phyloP scores from a whole-genome alignment of 2,113 vertebrate species.

The Cebus imitator region DNA sequence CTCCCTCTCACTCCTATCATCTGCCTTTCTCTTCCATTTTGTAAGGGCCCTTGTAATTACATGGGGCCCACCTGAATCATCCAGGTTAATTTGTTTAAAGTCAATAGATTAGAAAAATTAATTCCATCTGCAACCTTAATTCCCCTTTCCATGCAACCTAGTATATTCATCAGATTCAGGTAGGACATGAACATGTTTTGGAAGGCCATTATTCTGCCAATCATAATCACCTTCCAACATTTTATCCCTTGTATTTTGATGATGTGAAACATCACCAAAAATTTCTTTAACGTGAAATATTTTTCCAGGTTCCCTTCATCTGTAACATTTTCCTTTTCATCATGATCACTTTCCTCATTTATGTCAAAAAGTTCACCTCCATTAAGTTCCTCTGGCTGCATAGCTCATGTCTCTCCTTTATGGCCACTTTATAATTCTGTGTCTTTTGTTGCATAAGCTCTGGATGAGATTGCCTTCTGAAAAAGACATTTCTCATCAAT shows the following conservation, averaged over 20 bases:
- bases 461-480: not conserved
- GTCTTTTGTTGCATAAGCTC: not conserved
- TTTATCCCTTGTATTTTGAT: not conserved
- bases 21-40: not conserved
- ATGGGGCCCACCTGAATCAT: not conserved
- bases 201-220: not conserved
- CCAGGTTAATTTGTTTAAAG: not conserved
- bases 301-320: not conserved
- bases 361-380: not conserved
- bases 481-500: not conserved
- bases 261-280: not conserved
- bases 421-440: not conserved
- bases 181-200: not conserved
- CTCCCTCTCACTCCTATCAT: not conserved
- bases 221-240: not conserved
- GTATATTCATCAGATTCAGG: not conserved
- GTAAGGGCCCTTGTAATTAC: not conserved
- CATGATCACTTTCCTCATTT: not conserved
- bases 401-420: not conserved
- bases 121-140: not conserved
- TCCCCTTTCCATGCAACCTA: not conserved
- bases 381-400: not conserved
- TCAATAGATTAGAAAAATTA: not conserved
- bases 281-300: not conserved
- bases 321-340: not conserved